Evolutionary conservation across 2,888 invertebrate species (phyloP).

Genomic region (Cephus nigrinus): DNA sequence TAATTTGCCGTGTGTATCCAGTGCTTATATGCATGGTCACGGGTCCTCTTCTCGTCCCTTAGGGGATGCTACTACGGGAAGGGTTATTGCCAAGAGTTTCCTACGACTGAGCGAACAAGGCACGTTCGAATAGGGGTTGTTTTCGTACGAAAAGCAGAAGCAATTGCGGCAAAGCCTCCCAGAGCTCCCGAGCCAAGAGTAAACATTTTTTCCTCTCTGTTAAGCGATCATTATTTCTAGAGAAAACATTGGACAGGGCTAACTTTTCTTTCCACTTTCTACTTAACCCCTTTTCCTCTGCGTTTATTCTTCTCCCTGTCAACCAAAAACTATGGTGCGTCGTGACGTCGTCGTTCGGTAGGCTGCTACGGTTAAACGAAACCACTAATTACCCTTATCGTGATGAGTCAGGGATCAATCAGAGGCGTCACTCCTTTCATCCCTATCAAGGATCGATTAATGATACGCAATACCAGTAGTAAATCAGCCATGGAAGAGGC

Average conservation of each 20-base stretch:
- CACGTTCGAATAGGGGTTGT: not conserved
- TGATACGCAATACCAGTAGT: not conserved
- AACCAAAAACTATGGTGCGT: not conserved
- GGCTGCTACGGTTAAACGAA: not conserved
- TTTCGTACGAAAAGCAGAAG: not conserved
- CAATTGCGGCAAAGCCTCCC: not conserved
- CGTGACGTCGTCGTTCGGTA: not conserved
- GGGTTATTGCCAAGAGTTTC: conserved; percentile 15
- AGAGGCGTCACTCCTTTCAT: not conserved
- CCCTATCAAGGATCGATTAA: not conserved
- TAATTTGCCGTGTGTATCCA: conserved; percentile 18
- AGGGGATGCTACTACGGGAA: conserved; percentile 10
- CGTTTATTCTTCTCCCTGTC: not conserved
- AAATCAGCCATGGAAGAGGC: not conserved
- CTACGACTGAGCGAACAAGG: conserved; percentile 5
- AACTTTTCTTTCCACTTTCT: not conserved
- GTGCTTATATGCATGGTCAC: conserved; percentile 11
- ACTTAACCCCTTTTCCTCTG: not conserved
- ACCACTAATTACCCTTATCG: not conserved
- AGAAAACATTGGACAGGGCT: not conserved
- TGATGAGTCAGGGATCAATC: not conserved
- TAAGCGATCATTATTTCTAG: conserved; percentile 1
- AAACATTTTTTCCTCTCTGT: conserved; percentile 14
- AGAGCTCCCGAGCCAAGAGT: not conserved
- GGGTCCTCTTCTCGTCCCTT: conserved; percentile 6